Evolutionary conservation across 2,113 vertebrate species (phyloP).

Genomic region (Neodon shergylaensis): DNA sequence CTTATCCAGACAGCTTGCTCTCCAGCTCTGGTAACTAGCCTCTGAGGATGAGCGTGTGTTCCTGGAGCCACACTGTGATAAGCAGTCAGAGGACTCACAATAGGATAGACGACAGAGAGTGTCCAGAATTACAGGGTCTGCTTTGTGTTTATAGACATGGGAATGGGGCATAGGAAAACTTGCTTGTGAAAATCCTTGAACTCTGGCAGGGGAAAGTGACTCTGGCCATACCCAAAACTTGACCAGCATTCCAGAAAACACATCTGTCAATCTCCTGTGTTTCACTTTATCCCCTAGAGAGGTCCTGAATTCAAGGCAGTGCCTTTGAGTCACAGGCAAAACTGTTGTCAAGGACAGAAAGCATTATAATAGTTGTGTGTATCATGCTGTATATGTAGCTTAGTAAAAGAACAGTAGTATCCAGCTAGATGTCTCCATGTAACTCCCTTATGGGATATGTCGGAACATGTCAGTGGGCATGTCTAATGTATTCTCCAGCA

Average conservation of each 20-base stretch:
- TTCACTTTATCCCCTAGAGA: not conserved
- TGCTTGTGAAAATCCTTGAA: not conserved
- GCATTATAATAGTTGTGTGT: not conserved
- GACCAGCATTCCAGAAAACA: not conserved
- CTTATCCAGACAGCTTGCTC: not conserved
- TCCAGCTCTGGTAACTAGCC: not conserved
- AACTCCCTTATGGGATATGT: not conserved
- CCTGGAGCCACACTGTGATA: not conserved
- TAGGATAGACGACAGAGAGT: not conserved
- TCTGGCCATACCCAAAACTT: not conserved
- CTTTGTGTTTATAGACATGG: not conserved
- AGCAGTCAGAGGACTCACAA: no score
- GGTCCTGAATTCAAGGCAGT: not conserved
- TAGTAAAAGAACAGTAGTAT: not conserved
- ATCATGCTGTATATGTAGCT: not conserved
- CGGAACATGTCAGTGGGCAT: no score
- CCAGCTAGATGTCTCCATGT: not conserved
- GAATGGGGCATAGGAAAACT: not conserved
- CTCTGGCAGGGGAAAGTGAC: not conserved
- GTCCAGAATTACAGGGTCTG: not conserved
- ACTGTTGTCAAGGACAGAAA: conserved; percentile 4
- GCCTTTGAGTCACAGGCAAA: not conserved
- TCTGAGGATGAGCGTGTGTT: not conserved
- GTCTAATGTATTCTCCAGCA: not conserved
- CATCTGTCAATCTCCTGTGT: not conserved